These are phyloP conservation scores for Sipha maydis DNA, from an alignment of 2,888 invertebrate genomes.

Conservation along the genomic window DNA sequence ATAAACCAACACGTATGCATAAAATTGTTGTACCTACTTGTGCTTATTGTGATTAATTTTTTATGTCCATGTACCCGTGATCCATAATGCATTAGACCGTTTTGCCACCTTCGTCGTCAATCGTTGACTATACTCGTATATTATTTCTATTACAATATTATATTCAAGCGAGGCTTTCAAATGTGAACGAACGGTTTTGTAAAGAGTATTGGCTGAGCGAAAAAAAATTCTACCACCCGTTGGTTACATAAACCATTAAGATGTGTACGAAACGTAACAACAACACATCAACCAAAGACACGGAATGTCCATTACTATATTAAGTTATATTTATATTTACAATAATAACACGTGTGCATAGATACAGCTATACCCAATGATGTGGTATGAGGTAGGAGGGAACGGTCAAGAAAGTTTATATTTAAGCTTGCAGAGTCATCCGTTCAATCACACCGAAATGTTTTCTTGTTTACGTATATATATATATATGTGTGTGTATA, in stretches of 20 bases:
- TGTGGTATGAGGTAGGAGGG: neutral
- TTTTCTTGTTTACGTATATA: neutral
- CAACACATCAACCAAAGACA: neutral
- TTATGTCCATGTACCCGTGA: too few relatives aligned
- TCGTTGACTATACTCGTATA: neutral
- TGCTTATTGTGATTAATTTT: too few relatives aligned
- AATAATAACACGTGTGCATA: neutral
- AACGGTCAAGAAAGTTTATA: neutral
- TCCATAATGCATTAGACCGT: too few relatives aligned
- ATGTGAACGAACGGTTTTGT: neutral
- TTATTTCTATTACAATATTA: neutral
- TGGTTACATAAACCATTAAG: neutral
- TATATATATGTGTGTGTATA: too few relatives aligned
- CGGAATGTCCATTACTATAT: conserved; percentile 24
- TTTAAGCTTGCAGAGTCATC: neutral
- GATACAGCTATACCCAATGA: neutral
- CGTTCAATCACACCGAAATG: conserved; percentile 10
- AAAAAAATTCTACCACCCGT: neutral
- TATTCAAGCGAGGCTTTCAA: neutral
- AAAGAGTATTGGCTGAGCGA: neutral
- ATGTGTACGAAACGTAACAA: neutral
- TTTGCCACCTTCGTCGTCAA: neutral
- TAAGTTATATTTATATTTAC: neutral
- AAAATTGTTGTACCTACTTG: too few relatives aligned
- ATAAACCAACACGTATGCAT: too few relatives aligned